Base-by-base conservation (phyloP, 2,888 invertebrate genomes). In the Formica aserva region DNA sequence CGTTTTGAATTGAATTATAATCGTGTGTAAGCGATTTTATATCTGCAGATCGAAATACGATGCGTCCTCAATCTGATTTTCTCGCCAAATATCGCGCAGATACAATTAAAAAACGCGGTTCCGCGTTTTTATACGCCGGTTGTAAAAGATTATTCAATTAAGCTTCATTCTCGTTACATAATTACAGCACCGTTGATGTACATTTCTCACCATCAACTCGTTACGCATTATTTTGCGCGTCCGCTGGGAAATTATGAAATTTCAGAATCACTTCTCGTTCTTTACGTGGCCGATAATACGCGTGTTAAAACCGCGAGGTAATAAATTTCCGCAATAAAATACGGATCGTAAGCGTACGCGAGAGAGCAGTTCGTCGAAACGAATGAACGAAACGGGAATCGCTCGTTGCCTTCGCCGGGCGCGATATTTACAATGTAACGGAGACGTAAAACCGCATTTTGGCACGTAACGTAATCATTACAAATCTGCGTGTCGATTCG, bases 391-490 rank as follows among this genome's bases (percentile, higher is more conserved):
- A 29, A 55, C 71, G 55, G 69, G 71, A 65, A 18, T 45, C 62
- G 38, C 18, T 26, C 29, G 52, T n/a, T 52, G 26, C 76, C 35
- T 35, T 35, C 32, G 63, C 5, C n/a, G 52, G 29, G 15, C 60
- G 38, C 76, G 48, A 62, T 52, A 77, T 67, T 85, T 77, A 60
- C 65, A 55, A 55, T 80, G 72, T 52, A 32, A 48, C 52, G 32
- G 57, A 74, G 83, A 67, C 82, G 89, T 86, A 87, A 90, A 90
- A 74, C 89, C 87, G 80, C 88, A 88, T 92, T 93, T 93, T 91
- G 90, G 90, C 93, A 93, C 93, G 93, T 93, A 92, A 90, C 83
- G 85, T 88, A 90, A 92, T 92, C 91, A 92, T 88, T 89, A 89
- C 81, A 84, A 88, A 83, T 84, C 76, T 15, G 78, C 86, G 85